Evolutionary conservation across 2,888 invertebrate species (phyloP), one percentile per base, ranked within the genome.

Genomic region (Brachycybe producta): DNA sequence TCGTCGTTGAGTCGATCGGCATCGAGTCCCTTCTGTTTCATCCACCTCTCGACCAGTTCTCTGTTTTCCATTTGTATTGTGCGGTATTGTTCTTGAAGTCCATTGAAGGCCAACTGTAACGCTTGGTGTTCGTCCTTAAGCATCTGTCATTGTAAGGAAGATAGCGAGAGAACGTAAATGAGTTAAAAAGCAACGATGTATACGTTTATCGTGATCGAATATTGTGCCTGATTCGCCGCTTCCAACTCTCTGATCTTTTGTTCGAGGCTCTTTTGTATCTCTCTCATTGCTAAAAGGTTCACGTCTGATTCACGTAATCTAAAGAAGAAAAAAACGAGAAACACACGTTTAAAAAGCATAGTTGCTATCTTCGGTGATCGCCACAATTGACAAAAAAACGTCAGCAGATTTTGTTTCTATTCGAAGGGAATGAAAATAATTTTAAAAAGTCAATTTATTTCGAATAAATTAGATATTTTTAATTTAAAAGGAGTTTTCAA

Each of bases 1-100:
- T 95, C 92, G 70, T 87, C 86, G 65, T 97, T 97, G 77, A 97
- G 78, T 69, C 83, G 83, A 63, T 95, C 94, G 1, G 94, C 95
- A 74, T 92, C 92, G 70, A 84, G 83, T 44, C 85, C 80, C 71
- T 97, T 95, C 65, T 87, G 83, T 59, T 83, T 83, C 68, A 94
- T 86, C 60, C 92, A 76, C 59, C 90, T 76, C 57, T 90, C 86
- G 52, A 91, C 75, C 57, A 92, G 71, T 56, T 83, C 76, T 35
- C 81, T 75, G 70, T 91, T 86, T 73, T 92, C 91, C 64, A 83
- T 84, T 82, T 90, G 73, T 55, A 78, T 76, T 19, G 26, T 26
- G 57, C 84, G 75, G 59, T 88, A 73, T 69, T 90, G 91, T 19
- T 87, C 87, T 70, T 97, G 94, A 40, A 94, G 73, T 7, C 87